These are phyloP conservation scores for Schlechtendalia chinensis DNA, from an alignment of 1,140 invertebrate species.

Conservation along the genomic window DNA sequence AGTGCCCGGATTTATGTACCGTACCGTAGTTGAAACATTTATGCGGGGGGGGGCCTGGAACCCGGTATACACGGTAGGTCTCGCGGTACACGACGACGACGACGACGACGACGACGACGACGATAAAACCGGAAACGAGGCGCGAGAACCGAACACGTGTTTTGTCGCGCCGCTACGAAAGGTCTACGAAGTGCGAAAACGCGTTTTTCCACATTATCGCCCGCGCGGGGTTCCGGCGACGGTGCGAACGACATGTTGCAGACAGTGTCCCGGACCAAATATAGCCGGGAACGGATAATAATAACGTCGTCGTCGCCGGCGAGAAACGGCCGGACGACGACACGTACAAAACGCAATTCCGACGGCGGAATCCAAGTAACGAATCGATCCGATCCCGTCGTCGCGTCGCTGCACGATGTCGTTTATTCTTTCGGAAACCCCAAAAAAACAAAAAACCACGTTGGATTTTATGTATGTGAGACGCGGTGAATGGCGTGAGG, in stretches of 20 bases:
- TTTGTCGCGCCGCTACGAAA: constrained; percentile 14
- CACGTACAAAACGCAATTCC: too few relatives aligned
- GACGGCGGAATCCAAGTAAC: not conserved
- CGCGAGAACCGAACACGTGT: constrained; percentile 11
- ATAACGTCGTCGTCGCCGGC: not conserved
- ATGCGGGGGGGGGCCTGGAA: too few relatives aligned
- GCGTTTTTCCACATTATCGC: constrained; percentile 39
- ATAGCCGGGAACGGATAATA: constrained; percentile 8
- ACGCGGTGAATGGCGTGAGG: too few relatives aligned
- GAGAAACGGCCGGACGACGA: not conserved
- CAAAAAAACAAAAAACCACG: too few relatives aligned
- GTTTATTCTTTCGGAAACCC: too few relatives aligned
- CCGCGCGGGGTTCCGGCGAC: not conserved
- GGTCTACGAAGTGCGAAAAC: not conserved
- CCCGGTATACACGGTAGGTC: too few relatives aligned
- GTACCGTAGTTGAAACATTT: too few relatives aligned
- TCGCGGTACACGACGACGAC: not conserved
- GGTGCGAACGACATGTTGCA: constrained; percentile 7
- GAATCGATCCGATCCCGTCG: too few relatives aligned
- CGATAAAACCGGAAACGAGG: constrained; percentile 17
- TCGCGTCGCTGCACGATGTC: too few relatives aligned
- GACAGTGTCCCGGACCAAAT: constrained; percentile 25
- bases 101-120: too few relatives aligned
- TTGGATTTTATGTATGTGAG: too few relatives aligned
- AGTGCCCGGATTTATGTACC: too few relatives aligned